phyloP scores from a whole-genome alignment of 1,140 invertebrate species.

The Drosophila bocqueti region DNA sequence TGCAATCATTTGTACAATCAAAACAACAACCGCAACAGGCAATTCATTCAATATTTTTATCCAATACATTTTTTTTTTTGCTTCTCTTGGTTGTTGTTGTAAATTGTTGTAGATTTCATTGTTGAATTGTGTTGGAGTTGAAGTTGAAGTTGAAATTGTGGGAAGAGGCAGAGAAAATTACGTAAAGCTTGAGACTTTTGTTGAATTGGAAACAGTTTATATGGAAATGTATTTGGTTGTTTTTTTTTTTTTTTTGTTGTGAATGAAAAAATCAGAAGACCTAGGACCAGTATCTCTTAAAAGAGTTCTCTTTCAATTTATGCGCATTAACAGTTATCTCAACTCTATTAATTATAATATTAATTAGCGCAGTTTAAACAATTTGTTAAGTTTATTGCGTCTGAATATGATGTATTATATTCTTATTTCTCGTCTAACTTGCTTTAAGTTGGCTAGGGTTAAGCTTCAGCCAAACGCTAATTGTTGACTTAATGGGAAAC shows the following conservation, averaged over 20 bases:
- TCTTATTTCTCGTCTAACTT: conserved; percentile 8
- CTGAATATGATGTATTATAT: conserved; percentile 4
- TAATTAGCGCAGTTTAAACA: background rate
- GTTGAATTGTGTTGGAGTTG: conserved; percentile 19
- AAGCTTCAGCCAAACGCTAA: conserved; percentile 36
- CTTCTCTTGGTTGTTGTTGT: conserved; percentile 3
- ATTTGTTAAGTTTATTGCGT: background rate
- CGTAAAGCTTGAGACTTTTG: conserved; percentile 23
- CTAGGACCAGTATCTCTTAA: background rate
- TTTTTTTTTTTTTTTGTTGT: background rate
- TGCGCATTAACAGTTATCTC: background rate
- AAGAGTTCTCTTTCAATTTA: background rate
- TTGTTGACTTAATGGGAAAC: conserved; percentile 50
- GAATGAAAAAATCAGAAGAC: conserved; percentile 4
- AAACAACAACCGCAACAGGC: conserved; percentile 34
- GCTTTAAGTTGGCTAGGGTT: conserved; percentile 1
- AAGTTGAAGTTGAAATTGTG: conserved; percentile 25
- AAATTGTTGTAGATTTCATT: background rate
- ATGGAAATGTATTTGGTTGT: conserved; percentile 30
- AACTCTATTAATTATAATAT: background rate
- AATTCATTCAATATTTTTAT: conserved; percentile 45
- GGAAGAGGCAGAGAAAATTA: conserved; percentile 24
- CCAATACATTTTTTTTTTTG: conserved; percentile 5
- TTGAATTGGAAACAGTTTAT: conserved; percentile 37
- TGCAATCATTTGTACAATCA: conserved; percentile 71